Percentiles rank a stretch among this genome's conserved stretches.
Evolutionary conservation across 2,797 vertebrate genomes (phyloP).

Genomic region (Scomberomorus guttatus): DNA sequence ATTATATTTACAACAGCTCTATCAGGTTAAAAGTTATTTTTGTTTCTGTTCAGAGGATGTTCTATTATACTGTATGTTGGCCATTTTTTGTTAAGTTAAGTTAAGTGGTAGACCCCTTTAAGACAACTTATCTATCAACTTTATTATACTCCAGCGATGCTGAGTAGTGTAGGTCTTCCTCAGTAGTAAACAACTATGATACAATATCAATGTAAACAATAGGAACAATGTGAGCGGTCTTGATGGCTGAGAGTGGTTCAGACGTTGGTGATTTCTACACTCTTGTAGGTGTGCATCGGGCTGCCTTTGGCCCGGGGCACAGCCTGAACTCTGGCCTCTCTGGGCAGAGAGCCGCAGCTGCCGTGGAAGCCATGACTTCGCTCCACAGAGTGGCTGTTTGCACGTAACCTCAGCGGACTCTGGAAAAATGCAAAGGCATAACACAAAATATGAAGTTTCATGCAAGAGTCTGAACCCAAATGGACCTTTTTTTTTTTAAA

Average conservation of each 20-base stretch:
- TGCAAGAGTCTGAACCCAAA: neutral
- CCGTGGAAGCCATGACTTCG: conserved; percentile 77
- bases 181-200: conserved; percentile 58
- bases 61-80: neutral
- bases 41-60: conserved; percentile 14
- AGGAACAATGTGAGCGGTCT: conserved; percentile 6
- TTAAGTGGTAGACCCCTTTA: neutral
- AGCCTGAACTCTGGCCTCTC: conserved; percentile 81
- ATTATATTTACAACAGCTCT: conserved; percentile 16
- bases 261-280: conserved; percentile 86
- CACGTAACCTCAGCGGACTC: conserved; percentile 80
- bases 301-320: conserved; percentile 80
- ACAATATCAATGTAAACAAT: conserved; percentile 63
- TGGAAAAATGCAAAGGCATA: conserved; percentile 25
- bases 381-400: conserved; percentile 78
- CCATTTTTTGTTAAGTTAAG: neutral
- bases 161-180: conserved; percentile 20
- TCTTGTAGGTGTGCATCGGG: conserved; percentile 83
- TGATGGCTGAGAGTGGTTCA: conserved; percentile 57
- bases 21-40: neutral
- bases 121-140: neutral
- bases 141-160: conserved; percentile 15
- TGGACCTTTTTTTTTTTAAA: neutral
- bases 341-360: conserved; percentile 81
- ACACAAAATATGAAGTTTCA: conserved; percentile 3